Base-by-base conservation (phyloP, 2,797 vertebrate species). In the Bucorvus abyssinicus region DNA sequence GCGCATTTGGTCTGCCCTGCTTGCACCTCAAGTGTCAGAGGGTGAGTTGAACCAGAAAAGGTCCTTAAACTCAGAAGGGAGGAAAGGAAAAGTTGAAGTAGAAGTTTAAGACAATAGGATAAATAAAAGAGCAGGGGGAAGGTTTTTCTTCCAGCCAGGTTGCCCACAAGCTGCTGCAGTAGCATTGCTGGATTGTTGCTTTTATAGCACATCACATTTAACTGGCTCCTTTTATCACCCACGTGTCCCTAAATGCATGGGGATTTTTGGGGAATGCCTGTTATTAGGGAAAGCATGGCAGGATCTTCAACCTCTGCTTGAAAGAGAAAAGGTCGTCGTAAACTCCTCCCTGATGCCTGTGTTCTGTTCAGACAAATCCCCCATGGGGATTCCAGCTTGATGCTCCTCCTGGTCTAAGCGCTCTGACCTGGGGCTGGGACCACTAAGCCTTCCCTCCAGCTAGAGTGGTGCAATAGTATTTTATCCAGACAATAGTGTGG, bases 11-110 rank as follows among this genome's bases (percentile, higher is more conserved):
- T 83, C 73, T 74, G 50, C 74, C 87, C 92, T 49, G 69, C 76
- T 94, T 81, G 26, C 81, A 18, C n/a, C 73, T 79, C 50, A 49
- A 5, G 19, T 5, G 29, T 52, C 21, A 12, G 29, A 82, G 81
- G 81, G 55, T 17, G n/a, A 63, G 38, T 63, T 95, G 83, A 95
- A 94, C 71, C 93, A 79, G 96, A 71, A 75, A 29, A 91, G 85
- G 82, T 88, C 91, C 81, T 55, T 44, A 7, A 19, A 15, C 49
- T 40, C 2, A 2, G 53, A 56, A 79, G 21, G 38, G 42, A 68
- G 71, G 80, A 42, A 32, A 34, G 61, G 34, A 21, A 45, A 85
- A 71, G 14, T 2, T 1, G 4, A 44, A 27, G 6, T 9, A 10
- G 16, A 55, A 47, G 47, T 27, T 38, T 27, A 6, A 60, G 69